Evolutionary conservation across 2,797 vertebrate species (phyloP).

Genomic region (Petrocephalus sullivani): DNA sequence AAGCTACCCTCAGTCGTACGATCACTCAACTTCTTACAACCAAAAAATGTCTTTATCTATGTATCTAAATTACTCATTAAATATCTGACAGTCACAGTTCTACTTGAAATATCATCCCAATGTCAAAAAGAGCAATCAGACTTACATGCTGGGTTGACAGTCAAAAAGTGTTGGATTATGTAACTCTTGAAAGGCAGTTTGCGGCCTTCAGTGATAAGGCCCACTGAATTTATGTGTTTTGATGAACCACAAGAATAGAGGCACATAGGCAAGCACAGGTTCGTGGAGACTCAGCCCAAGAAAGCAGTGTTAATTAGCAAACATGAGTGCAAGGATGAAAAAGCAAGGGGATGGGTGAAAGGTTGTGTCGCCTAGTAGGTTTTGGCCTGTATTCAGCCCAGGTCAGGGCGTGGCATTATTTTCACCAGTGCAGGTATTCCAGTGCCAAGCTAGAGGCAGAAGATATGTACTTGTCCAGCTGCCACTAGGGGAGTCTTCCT

Average conservation of each 20-base stretch:
- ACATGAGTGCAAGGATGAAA: not conserved
- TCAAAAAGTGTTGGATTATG: not conserved
- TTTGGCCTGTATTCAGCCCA: not conserved
- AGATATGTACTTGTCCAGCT: not conserved
- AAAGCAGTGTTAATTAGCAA: not conserved
- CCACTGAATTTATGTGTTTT: not conserved
- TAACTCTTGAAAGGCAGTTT: not conserved
- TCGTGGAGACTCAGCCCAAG: not conserved
- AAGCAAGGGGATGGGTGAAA: not conserved
- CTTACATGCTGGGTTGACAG: not conserved
- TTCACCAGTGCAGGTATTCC: not conserved
- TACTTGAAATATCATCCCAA: not conserved
- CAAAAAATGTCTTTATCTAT: too few species aligned
- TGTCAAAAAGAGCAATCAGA: not conserved
- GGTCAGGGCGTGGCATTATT: not conserved
- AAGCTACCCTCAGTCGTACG: not conserved
- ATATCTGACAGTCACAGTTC: not conserved
- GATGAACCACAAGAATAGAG: not conserved
- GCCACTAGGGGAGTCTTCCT: not conserved
- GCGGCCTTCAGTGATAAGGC: not conserved
- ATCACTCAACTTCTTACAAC: too few species aligned
- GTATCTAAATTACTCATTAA: not conserved
- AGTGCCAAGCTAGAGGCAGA: not conserved
- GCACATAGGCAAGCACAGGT: not conserved
- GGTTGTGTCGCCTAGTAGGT: not conserved